Percentiles rank a stretch among this genome's conserved stretches.
phyloP scores from a whole-genome alignment of 2,113 vertebrate species.

The Sebastes schlegelii region DNA sequence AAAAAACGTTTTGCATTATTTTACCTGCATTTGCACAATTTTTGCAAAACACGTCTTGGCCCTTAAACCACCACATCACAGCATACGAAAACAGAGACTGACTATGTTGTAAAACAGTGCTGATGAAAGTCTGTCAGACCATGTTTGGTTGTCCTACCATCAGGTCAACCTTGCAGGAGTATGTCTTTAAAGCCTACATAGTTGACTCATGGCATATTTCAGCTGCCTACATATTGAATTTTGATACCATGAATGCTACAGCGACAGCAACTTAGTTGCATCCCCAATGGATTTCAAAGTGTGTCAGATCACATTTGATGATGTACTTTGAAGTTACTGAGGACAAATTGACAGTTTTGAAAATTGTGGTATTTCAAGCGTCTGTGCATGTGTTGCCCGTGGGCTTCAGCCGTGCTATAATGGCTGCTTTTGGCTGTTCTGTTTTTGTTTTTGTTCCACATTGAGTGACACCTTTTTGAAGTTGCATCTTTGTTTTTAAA shows the following conservation, averaged over 20 bases:
- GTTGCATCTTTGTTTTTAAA: background rate
- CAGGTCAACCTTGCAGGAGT: background rate
- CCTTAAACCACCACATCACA: background rate
- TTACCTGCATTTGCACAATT: background rate
- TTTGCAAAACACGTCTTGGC: background rate
- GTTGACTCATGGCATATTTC: background rate
- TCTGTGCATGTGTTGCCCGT: conserved; percentile 34
- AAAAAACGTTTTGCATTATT: background rate
- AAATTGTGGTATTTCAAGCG: conserved; percentile 37
- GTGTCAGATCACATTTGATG: conserved; percentile 41
- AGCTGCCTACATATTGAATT: background rate
- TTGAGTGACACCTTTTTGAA: conserved; percentile 15
- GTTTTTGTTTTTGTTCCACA: background rate
- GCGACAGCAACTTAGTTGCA: background rate
- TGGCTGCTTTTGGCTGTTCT: conserved; percentile 5
- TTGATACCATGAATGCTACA: background rate
- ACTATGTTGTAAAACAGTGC: background rate
- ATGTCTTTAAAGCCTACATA: background rate
- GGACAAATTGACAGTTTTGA: conserved; percentile 44
- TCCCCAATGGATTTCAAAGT: background rate
- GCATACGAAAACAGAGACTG: background rate
- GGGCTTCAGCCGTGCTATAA: conserved; percentile 10
- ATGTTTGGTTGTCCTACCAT: background rate
- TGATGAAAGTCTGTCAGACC: background rate
- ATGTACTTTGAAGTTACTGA: conserved; percentile 41